These are phyloP conservation scores for Adelphocoris suturalis DNA, from an alignment of 2,888 invertebrate genomes.

Conservation along the genomic window DNA sequence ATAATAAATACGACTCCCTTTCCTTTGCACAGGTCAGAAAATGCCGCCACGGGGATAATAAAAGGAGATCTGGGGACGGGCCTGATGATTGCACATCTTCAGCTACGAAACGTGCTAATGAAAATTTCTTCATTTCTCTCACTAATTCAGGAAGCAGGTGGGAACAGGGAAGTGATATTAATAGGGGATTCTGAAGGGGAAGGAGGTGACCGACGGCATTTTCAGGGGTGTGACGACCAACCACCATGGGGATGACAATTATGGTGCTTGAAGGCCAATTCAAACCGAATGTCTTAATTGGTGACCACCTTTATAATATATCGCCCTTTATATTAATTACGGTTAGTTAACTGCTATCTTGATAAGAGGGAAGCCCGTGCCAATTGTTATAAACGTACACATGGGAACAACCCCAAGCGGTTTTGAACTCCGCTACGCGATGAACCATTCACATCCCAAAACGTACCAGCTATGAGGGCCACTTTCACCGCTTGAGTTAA, in stretches of 20 bases:
- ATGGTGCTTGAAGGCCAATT: slow-evolving; percentile 14
- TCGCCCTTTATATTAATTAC: slow-evolving; percentile 33
- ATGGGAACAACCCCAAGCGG: no score
- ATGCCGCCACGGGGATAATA: slow-evolving; percentile 65
- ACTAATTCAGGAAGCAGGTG: slow-evolving; percentile 45
- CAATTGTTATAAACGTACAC: neutral
- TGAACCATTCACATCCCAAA: no score
- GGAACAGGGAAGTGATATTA: slow-evolving; percentile 53
- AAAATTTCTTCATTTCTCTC: slow-evolving; percentile 67
- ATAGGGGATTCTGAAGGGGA: slow-evolving; percentile 33
- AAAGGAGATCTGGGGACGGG: slow-evolving; percentile 37
- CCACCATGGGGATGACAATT: slow-evolving; percentile 15
- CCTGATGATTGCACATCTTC: slow-evolving; percentile 64
- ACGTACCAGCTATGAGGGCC: no score
- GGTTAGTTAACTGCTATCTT: neutral
- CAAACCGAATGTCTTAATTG: slow-evolving; percentile 47
- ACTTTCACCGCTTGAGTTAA: no score
- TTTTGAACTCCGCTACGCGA: no score
- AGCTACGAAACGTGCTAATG: slow-evolving; percentile 65
- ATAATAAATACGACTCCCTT: slow-evolving; percentile 67
- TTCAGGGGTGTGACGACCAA: neutral
- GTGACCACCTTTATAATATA: neutral
- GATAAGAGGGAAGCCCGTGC: neutral
- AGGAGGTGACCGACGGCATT: neutral
- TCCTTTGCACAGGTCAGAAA: slow-evolving; percentile 37